Conservation (phyloP, 1,140 invertebrate genomes). For the Piezodorus guildinii region DNA sequence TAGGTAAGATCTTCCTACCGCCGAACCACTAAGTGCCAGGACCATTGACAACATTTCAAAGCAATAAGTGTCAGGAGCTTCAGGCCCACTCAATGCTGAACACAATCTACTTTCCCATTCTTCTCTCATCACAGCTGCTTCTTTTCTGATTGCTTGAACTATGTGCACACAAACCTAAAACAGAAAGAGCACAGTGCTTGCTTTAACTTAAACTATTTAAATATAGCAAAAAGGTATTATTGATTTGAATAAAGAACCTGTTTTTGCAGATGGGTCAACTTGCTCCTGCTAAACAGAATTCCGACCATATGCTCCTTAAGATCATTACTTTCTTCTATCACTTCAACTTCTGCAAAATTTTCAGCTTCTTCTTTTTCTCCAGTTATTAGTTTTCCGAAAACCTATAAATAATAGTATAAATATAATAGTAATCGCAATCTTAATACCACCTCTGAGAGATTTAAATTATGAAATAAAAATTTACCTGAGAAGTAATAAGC, state of each 20-base stretch:
- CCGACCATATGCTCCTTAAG: slow-evolving; percentile 93
- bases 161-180: slow-evolving; percentile 78
- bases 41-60: slow-evolving; percentile 96
- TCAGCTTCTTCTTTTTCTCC: slow-evolving; percentile 36
- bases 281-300: slow-evolving; percentile 87
- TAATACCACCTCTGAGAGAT: too few relatives aligned
- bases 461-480: background rate
- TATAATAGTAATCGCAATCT: too few relatives aligned
- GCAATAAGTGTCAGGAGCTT: slow-evolving; percentile 77
- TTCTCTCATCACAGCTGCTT: slow-evolving; percentile 69
- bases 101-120: slow-evolving; percentile 65
- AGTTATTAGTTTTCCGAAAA: slow-evolving; percentile 80
- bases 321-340: slow-evolving; percentile 65
- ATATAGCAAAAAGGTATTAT: background rate
- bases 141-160: slow-evolving; percentile 81
- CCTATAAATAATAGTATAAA: slow-evolving; percentile 42
- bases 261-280: slow-evolving; percentile 86
- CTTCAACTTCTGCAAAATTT: slow-evolving; percentile 39
- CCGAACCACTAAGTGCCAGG: slow-evolving; percentile 82
- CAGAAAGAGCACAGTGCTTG: background rate
- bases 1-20: slow-evolving; percentile 77
- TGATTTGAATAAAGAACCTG: slow-evolving; percentile 52
- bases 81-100: slow-evolving; percentile 34
- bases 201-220: too few relatives aligned
- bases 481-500: slow-evolving; percentile 80